Evolutionary conservation across 2,888 invertebrate genomes (phyloP).

Genomic region (Abrostola triplasia): DNA sequence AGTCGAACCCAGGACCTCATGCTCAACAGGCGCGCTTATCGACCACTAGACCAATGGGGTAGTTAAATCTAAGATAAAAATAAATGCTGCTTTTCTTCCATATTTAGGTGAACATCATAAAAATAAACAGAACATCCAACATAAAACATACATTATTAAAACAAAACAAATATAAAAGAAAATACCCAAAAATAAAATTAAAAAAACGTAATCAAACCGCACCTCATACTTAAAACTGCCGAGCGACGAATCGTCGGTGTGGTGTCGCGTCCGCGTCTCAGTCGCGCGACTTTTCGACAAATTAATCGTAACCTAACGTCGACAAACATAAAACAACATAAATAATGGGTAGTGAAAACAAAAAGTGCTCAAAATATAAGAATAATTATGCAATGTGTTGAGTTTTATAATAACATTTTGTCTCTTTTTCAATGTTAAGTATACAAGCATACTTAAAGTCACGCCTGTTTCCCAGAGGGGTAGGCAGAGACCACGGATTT

Average conservation of each 20-base stretch:
- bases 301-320: constrained; percentile 78
- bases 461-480: no score
- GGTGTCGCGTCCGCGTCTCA: constrained; percentile 88
- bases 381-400: constrained; percentile 19
- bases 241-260: constrained; percentile 91
- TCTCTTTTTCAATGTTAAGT: no score
- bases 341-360: constrained; percentile 32
- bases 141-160: neutral
- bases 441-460: no score
- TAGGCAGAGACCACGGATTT: no score
- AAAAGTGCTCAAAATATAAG: constrained; percentile 14
- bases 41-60: no score
- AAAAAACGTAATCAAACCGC: constrained; percentile 76
- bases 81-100: no score
- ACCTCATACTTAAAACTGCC: constrained; percentile 92
- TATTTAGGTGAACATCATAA: neutral
- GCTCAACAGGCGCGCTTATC: no score
- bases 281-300: constrained; percentile 70
- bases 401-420: no score
- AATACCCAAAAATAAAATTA: constrained; percentile 41
- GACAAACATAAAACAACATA: constrained; percentile 52
- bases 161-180: constrained; percentile 16
- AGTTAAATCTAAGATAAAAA: no score
- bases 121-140: neutral
- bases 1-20: no score